A percentile compares a stretch with the other conserved stretches of the same genome.
phyloP scores from a whole-genome alignment of 2,113 vertebrate genomes.

The Lasiurus borealis region DNA sequence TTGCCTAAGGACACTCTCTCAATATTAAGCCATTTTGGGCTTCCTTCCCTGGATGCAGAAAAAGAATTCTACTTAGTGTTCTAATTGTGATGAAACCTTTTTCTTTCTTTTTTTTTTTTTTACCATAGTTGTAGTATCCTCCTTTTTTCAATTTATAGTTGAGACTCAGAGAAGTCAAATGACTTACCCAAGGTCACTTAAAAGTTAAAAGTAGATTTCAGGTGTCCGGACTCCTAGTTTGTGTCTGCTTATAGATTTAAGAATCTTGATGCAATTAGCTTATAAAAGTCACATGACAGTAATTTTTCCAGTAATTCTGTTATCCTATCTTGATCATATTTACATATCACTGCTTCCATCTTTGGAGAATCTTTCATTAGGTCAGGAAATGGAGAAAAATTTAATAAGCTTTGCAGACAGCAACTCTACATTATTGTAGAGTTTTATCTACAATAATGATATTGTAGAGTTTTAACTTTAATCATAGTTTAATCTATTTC shows the following conservation, averaged over 20 bases:
- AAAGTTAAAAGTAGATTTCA: conserved; percentile 18
- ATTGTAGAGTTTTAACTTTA: no score
- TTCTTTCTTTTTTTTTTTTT: not conserved
- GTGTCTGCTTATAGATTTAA: conserved; percentile 20
- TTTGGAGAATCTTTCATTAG: not conserved
- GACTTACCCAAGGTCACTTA: not conserved
- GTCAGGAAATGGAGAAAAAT: not conserved
- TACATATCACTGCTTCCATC: not conserved
- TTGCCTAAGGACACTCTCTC: not conserved
- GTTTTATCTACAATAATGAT: no score
- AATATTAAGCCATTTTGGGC: not conserved
- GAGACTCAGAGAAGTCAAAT: conserved; percentile 43
- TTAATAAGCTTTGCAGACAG: not conserved
- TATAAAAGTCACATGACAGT: not conserved
- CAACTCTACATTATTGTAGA: not conserved
- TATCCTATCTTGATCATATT: not conserved
- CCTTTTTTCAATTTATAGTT: not conserved
- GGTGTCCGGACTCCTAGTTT: not conserved
- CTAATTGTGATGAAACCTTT: not conserved
- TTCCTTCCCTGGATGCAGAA: not conserved
- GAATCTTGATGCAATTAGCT: not conserved
- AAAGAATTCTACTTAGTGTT: not conserved
- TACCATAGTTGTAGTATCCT: not conserved
- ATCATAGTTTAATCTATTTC: conserved; percentile 12
- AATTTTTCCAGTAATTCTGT: not conserved